phyloP scores from a whole-genome alignment of 2,113 vertebrate species.

The Trochalopteron elliotii region DNA sequence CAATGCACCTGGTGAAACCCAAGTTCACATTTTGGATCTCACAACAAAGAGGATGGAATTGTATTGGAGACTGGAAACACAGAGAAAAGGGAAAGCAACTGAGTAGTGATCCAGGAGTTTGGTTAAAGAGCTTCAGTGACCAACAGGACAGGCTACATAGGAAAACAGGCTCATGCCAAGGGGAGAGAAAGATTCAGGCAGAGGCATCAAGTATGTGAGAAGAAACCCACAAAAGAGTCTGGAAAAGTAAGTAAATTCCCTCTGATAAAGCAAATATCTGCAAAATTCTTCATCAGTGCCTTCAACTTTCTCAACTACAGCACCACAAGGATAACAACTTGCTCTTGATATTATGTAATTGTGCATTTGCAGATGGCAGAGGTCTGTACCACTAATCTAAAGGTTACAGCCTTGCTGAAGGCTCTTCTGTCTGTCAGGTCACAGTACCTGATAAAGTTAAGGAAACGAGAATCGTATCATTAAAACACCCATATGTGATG shows the following conservation, averaged over 20 bases:
- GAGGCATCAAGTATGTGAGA: background rate
- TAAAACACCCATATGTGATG: conserved; percentile 21
- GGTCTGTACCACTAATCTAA: conserved; percentile 37
- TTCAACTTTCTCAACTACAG: background rate
- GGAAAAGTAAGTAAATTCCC: background rate
- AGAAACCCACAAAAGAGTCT: background rate
- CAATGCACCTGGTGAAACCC: background rate
- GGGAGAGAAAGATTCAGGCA: background rate
- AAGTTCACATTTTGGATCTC: background rate
- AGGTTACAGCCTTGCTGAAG: conserved; percentile 18
- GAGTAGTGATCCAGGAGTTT: background rate
- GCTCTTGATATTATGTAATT: background rate
- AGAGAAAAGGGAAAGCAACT: background rate
- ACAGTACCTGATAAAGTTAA: background rate
- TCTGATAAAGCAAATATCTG: background rate
- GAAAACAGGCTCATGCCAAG: background rate
- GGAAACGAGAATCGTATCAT: background rate
- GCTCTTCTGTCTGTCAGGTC: background rate
- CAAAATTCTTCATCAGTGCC: background rate
- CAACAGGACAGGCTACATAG: background rate
- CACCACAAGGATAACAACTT: background rate
- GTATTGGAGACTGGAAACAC: background rate
- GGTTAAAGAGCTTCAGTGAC: background rate
- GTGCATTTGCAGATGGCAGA: background rate
- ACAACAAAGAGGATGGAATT: background rate